phyloP scores from a whole-genome alignment of 2,888 invertebrate genomes.

The Tolmerus cingulatus region DNA sequence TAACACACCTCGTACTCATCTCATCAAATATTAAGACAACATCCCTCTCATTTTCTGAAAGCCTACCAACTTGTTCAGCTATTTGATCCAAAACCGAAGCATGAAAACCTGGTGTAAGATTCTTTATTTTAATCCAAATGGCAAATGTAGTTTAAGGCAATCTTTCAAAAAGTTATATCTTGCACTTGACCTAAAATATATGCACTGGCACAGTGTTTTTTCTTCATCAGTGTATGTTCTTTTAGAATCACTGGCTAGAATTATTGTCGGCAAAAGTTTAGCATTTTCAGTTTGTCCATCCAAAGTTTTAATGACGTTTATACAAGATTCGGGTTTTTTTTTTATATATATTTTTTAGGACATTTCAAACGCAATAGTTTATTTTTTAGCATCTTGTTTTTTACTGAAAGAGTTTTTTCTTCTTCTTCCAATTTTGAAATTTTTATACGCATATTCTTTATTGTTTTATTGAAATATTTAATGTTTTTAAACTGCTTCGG shows the following conservation, averaged over 20 bases:
- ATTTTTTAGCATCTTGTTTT: neutral
- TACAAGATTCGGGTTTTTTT: neutral
- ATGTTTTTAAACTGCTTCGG: neutral
- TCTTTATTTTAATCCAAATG: neutral
- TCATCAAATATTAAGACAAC: conserved; percentile 35
- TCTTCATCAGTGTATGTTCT: neutral
- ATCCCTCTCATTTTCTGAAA: conserved; percentile 15
- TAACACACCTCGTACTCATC: conserved; percentile 26
- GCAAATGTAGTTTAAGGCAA: neutral
- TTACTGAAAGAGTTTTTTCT: too few relatives aligned
- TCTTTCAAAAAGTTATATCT: neutral
- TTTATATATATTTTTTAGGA: neutral
- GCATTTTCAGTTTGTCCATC: too few relatives aligned
- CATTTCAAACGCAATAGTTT: neutral
- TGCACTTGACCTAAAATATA: neutral
- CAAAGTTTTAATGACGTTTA: neutral
- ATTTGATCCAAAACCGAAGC: neutral
- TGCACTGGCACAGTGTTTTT: neutral
- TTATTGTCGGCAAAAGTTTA: too few relatives aligned
- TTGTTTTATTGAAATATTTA: too few relatives aligned
- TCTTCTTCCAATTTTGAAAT: neutral
- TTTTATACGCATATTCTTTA: neutral
- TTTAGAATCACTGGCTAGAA: neutral
- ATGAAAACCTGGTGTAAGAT: too few relatives aligned
- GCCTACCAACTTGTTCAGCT: neutral